Conservation (phyloP, 1,140 invertebrate species). For the Drosophila equinoxialis region DNA sequence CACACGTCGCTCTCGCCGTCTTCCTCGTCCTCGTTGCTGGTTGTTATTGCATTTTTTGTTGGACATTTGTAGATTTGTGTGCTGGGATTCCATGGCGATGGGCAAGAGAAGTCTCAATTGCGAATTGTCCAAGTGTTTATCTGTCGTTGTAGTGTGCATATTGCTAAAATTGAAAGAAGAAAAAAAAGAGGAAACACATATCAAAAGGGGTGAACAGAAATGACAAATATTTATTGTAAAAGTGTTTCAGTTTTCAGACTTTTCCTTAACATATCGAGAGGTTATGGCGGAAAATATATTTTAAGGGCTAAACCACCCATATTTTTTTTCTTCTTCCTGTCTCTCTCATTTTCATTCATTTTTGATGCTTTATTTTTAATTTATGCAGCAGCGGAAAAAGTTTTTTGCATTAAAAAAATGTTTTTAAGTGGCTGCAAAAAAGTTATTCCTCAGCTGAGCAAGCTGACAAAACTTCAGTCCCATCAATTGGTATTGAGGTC, state of each 20-base stretch:
- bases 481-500: conserved; percentile 8
- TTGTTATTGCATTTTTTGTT: conserved; percentile 68
- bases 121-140: conserved; percentile 31
- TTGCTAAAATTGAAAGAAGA: conserved; percentile 42
- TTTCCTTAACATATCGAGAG: too few species aligned
- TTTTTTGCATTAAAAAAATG: conserved; percentile 49
- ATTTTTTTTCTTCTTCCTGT: too few species aligned
- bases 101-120: conserved; percentile 36
- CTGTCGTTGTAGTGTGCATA: conserved; percentile 55
- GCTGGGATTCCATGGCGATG: conserved; percentile 30
- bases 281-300: too few species aligned
- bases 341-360: neutral
- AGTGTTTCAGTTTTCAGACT: neutral
- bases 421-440: conserved; percentile 28
- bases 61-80: conserved; percentile 58
- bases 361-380: conserved; percentile 62
- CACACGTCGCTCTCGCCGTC: conserved; percentile 14
- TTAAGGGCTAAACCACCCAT: too few species aligned
- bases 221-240: conserved; percentile 20
- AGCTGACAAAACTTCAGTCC: conserved; percentile 19
- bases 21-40: conserved; percentile 57
- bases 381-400: conserved; percentile 51
- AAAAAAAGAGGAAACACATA: conserved; percentile 1
- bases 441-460: conserved; percentile 17
- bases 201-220: neutral